These are phyloP conservation scores for Pseudomyrmex flavicornis DNA, from an alignment of 1,140 invertebrate genomes.

Conservation along the genomic window DNA sequence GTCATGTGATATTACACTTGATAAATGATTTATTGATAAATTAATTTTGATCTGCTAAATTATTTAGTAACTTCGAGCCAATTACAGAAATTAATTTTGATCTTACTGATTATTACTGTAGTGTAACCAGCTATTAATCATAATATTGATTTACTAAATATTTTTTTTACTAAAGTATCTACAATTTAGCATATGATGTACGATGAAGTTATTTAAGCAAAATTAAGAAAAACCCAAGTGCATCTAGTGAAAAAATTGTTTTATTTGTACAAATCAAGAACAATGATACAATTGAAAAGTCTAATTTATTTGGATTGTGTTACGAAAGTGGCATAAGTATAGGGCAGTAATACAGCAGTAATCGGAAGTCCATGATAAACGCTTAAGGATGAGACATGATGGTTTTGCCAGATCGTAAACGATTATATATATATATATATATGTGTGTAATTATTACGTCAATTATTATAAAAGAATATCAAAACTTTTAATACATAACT, in stretches of 20 bases:
- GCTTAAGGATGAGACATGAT: constrained; percentile 34
- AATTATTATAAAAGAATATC: background rate
- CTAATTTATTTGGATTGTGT: constrained; percentile 42
- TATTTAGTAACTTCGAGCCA: too few species aligned
- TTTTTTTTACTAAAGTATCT: constrained; percentile 21
- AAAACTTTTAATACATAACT: background rate
- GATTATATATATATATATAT: background rate
- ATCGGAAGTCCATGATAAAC: constrained; percentile 20
- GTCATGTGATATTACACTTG: background rate
- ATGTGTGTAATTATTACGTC: background rate
- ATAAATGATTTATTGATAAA: too few species aligned
- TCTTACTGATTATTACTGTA: too few species aligned
- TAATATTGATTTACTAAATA: constrained; percentile 9
- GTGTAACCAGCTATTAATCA: too few species aligned
- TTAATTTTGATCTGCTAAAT: too few species aligned
- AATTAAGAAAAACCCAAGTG: constrained; percentile 78
- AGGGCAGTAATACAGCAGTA: constrained; percentile 12
- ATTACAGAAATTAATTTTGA: too few species aligned
- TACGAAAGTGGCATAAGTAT: constrained; percentile 53
- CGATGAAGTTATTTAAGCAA: constrained; percentile 57
- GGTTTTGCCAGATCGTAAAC: constrained; percentile 40
- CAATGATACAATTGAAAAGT: constrained; percentile 60
- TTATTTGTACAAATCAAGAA: constrained; percentile 76
- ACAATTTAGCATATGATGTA: constrained; percentile 10
- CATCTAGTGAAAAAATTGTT: constrained; percentile 76